phyloP scores from a whole-genome alignment of 2,797 vertebrate species.

The Gymnopithys bicolor region DNA sequence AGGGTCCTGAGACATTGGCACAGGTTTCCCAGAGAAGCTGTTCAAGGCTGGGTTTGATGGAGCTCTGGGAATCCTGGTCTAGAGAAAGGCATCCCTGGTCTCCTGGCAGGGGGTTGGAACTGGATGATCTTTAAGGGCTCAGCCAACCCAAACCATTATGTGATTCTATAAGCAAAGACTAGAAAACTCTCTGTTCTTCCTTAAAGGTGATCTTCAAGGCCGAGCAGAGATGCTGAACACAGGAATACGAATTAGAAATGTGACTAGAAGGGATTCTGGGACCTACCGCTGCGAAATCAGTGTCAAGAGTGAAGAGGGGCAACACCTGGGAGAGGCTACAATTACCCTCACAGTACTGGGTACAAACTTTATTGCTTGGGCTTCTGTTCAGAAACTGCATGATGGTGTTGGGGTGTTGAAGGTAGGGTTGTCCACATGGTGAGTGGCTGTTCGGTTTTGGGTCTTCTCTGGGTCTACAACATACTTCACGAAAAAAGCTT shows the following conservation, averaged over 20 bases:
- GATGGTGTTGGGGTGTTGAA: not conserved
- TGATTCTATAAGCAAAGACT: not conserved
- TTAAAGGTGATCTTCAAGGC: slow-evolving; percentile 81
- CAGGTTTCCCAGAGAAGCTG: not conserved
- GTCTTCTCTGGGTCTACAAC: not conserved
- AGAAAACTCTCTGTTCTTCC: not conserved
- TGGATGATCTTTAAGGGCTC: not conserved
- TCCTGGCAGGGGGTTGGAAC: not conserved
- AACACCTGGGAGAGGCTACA: slow-evolving; percentile 86
- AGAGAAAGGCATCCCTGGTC: not conserved
- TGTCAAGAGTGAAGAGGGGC: slow-evolving; percentile 80
- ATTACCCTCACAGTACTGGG: slow-evolving; percentile 90
- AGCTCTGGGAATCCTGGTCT: not conserved
- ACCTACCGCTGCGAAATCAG: slow-evolving; percentile 96
- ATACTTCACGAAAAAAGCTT: not conserved
- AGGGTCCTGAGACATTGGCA: not conserved
- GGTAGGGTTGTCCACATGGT: not conserved
- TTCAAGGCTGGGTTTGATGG: not conserved
- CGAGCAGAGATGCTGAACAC: slow-evolving; percentile 88
- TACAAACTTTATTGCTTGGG: slow-evolving; percentile 59
- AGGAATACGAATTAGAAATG: slow-evolving; percentile 85
- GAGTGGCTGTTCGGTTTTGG: not conserved
- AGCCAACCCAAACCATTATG: not conserved
- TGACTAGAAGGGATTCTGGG: slow-evolving; percentile 90
- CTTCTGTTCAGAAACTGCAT: not conserved